Conservation (phyloP, 2,888 invertebrate genomes). For the Lysandra coridon region DNA sequence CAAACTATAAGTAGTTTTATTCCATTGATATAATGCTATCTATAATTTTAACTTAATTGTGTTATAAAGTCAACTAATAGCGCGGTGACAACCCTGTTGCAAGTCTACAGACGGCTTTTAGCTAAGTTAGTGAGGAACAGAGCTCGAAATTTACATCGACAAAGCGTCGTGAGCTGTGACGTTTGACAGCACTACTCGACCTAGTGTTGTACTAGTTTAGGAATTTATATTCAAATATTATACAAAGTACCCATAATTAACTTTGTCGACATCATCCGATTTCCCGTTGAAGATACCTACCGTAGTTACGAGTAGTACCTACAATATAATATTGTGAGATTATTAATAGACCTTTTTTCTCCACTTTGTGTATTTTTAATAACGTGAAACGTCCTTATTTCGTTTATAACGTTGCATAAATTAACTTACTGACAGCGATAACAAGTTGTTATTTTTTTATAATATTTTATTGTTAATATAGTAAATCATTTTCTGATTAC, state of each 20-base stretch:
- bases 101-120: neutral
- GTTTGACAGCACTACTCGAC: neutral
- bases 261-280: neutral
- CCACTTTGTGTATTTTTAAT: too few species aligned
- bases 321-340: too few species aligned
- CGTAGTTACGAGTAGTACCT: too few species aligned
- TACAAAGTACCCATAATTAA: neutral
- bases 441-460: too few species aligned
- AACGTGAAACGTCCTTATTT: too few species aligned
- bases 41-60: neutral
- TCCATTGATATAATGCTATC: neutral
- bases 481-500: too few species aligned
- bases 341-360: too few species aligned
- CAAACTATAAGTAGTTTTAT: neutral
- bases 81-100: neutral
- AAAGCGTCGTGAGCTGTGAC: neutral
- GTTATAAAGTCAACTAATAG: neutral
- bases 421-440: too few species aligned
- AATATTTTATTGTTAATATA: too few species aligned
- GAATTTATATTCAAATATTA: neutral
- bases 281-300: neutral
- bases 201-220: neutral
- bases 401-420: too few species aligned
- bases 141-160: constrained; percentile 12
- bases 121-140: neutral